Percentiles rank a stretch among this genome's conserved stretches.
phyloP scores from a whole-genome alignment of 2,888 invertebrate genomes.

The Blera fallax region DNA sequence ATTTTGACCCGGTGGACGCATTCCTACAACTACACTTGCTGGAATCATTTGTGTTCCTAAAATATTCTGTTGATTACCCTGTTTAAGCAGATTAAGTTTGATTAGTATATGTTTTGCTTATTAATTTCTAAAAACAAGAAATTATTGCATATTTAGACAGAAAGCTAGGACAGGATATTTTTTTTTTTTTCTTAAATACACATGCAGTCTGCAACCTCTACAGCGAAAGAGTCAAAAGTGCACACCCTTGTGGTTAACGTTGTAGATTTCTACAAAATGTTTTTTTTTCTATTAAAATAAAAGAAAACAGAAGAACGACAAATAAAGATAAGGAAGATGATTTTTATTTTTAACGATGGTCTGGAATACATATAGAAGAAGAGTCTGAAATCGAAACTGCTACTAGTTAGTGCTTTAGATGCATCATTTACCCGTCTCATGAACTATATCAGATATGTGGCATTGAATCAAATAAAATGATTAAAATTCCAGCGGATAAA shows the following conservation, averaged over 20 bases:
- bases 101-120: conserved; percentile 14
- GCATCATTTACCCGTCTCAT: too few relatives aligned
- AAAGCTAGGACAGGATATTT: conserved; percentile 36
- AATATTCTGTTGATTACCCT: conserved; percentile 84
- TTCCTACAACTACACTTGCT: conserved; percentile 91
- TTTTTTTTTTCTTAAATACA: conserved; percentile 30
- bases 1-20: conserved; percentile 88
- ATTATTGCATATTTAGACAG: conserved; percentile 5
- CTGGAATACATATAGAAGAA: not conserved
- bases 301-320: not conserved
- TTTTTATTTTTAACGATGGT: not conserved
- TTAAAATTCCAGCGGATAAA: not conserved
- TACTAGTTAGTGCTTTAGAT: not conserved
- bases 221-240: conserved; percentile 74
- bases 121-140: not conserved
- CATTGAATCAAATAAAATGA: not conserved
- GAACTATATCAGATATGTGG: too few relatives aligned
- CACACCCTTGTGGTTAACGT: conserved; percentile 68
- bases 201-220: conserved; percentile 72
- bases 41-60: conserved; percentile 87
- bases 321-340: conserved; percentile 4
- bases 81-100: conserved; percentile 79
- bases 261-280: conserved; percentile 21
- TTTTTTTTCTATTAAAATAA: conserved; percentile 4
- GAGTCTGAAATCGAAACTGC: not conserved